A percentile compares a stretch with the other conserved stretches of the same genome.
Conservation (phyloP, 1,140 invertebrate genomes). For the Pectinophora gossypiella region DNA sequence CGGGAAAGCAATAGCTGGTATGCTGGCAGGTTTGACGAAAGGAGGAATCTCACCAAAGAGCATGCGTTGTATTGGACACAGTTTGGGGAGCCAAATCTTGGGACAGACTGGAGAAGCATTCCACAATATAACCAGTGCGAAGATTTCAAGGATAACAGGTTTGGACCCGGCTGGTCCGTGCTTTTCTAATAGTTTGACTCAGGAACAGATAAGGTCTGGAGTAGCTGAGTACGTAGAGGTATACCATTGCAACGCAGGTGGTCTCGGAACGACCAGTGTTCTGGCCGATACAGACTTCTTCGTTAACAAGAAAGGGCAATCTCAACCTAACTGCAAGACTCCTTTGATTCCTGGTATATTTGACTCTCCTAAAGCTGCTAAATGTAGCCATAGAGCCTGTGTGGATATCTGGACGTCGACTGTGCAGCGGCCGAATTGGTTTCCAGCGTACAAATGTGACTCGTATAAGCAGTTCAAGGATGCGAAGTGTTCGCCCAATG, state of each 20-base stretch:
- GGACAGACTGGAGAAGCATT: conserved; percentile 72
- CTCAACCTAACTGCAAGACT: conserved; percentile 71
- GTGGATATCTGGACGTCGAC: conserved; percentile 80
- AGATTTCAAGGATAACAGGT: conserved; percentile 77
- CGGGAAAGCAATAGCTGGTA: conserved; percentile 47
- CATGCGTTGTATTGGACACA: conserved; percentile 68
- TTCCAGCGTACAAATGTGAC: conserved; percentile 51
- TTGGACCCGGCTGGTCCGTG: conserved; percentile 84
- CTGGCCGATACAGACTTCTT: conserved; percentile 87
- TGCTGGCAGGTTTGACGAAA: conserved; percentile 36
- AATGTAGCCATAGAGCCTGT: conserved; percentile 80
- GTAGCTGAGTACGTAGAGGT: conserved; percentile 83
- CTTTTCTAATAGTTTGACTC: conserved; percentile 75
- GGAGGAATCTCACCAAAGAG: conserved; percentile 47
- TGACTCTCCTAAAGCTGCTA: conserved; percentile 57
- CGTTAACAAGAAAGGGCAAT: conserved; percentile 82
- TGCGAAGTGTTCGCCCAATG: conserved; percentile 42
- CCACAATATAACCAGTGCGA: conserved; percentile 43
- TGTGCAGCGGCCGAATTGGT: conserved; percentile 63
- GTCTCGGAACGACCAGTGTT: conserved; percentile 79
- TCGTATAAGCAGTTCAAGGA: conserved; percentile 49
- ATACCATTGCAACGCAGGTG: conserved; percentile 86
- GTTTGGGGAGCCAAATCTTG: conserved; percentile 75
- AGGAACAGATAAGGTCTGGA: conserved; percentile 75
- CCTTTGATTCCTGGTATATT: conserved; percentile 66